These are phyloP conservation scores for Macrotis lagotis DNA, from an alignment of 2,113 vertebrate species.

Conservation along the genomic window DNA sequence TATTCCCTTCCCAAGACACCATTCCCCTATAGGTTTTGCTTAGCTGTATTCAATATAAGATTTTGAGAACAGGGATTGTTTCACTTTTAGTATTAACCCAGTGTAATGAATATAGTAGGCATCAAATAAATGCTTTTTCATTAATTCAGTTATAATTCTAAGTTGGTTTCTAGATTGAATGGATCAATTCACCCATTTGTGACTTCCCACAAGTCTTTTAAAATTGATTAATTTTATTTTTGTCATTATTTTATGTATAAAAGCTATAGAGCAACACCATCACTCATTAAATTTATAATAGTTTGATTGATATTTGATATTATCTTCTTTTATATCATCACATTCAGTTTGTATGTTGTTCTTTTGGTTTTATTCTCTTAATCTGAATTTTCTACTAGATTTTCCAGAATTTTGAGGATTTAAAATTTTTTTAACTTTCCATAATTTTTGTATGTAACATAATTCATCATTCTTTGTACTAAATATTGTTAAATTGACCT, in stretches of 20 bases:
- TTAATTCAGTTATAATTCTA: background rate
- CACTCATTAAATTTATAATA: background rate
- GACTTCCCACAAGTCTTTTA: background rate
- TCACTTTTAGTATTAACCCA: background rate
- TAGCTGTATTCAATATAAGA: background rate
- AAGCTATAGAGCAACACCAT: background rate
- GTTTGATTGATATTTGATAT: background rate
- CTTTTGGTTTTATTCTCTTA: background rate
- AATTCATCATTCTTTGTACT: background rate
- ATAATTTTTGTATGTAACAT: background rate
- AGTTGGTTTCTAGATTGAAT: background rate
- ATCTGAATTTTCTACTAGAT: background rate
- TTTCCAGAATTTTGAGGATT: background rate
- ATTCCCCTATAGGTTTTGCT: background rate
- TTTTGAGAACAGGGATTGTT: background rate
- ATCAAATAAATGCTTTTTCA: background rate
- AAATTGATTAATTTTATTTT: background rate
- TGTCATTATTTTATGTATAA: background rate
- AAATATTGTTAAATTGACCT: background rate
- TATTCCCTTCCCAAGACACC: background rate
- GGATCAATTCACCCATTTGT: background rate
- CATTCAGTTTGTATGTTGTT: background rate
- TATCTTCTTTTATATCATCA: background rate
- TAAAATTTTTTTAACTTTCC: too few relatives aligned
- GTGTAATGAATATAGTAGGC: background rate